A percentile compares a stretch with the other conserved stretches of the same genome.
Conservation (phyloP, 2,888 invertebrate species). For the Parnassius orleans region DNA sequence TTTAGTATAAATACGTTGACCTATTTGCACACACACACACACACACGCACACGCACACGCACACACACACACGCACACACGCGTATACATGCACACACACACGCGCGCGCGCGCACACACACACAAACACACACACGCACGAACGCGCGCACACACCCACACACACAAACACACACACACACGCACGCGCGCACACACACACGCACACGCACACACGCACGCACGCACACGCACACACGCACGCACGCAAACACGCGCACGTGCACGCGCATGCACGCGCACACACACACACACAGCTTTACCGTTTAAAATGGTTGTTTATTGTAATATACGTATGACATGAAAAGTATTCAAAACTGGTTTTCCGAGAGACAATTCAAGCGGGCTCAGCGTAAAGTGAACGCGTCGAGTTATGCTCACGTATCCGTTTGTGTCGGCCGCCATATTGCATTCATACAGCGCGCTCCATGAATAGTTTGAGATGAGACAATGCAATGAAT, state of each 20-base stretch:
- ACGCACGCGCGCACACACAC: too few species aligned
- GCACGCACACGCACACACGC: too few species aligned
- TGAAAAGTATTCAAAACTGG: conserved; percentile 16
- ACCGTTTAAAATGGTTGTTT: not conserved
- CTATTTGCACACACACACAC: too few species aligned
- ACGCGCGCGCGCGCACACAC: too few species aligned
- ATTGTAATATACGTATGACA: conserved; percentile 11
- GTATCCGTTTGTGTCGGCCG: conserved; percentile 7
- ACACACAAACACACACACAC: not conserved
- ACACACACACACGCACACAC: too few species aligned
- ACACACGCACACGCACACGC: not conserved
- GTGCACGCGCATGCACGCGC: too few species aligned
- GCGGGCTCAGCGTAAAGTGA: conserved; percentile 3
- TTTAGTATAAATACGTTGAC: too few species aligned
- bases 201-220: not conserved
- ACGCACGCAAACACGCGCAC: too few species aligned
- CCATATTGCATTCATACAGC: conserved; percentile 19
- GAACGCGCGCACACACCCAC: too few species aligned
- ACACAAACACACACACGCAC: too few species aligned
- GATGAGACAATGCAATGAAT: conserved; percentile 17
- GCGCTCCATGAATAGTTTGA: not conserved
- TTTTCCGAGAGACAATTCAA: conserved; percentile 11
- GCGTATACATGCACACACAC: too few species aligned
- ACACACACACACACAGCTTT: not conserved
- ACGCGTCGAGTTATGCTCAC: not conserved